These are phyloP conservation scores for Formica selysi DNA, from an alignment of 1,140 invertebrate species.

Conservation along the genomic window DNA sequence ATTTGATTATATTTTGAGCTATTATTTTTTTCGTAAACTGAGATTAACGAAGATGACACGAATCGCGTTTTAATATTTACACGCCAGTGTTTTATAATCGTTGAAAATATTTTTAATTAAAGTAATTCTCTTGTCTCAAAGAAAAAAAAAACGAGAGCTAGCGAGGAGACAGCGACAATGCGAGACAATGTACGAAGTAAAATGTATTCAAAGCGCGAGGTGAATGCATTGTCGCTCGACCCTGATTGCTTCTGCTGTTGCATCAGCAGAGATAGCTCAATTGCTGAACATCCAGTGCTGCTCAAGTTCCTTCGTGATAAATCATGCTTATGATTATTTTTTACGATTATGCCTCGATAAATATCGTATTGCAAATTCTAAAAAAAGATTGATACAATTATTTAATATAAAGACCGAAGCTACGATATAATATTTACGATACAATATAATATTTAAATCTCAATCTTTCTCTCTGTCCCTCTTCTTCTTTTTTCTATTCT, in stretches of 20 bases:
- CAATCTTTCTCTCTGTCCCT: background rate
- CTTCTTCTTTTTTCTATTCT: background rate
- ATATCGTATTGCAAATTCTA: constrained; percentile 4
- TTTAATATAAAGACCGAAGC: background rate
- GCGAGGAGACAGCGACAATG: constrained; percentile 55
- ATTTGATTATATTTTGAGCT: background rate
- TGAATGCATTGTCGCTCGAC: constrained; percentile 78
- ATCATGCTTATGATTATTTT: constrained; percentile 61
- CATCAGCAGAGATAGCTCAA: constrained; percentile 78
- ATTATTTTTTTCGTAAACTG: background rate
- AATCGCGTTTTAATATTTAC: background rate
- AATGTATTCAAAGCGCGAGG: constrained; percentile 75
- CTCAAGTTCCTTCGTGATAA: constrained; percentile 78
- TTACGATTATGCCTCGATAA: background rate
- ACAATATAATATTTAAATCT: background rate
- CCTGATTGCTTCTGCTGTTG: constrained; percentile 76
- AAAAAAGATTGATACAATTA: background rate
- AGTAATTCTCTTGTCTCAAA: constrained; percentile 9
- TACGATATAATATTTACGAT: background rate
- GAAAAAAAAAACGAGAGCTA: constrained; percentile 18
- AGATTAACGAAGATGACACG: background rate
- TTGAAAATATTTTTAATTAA: constrained; percentile 36
- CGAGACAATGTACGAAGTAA: constrained; percentile 73
- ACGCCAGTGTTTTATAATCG: background rate
- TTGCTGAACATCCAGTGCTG: constrained; percentile 76